Base-by-base conservation (phyloP, 2,113 vertebrate genomes). In the Ciconia boyciana region DNA sequence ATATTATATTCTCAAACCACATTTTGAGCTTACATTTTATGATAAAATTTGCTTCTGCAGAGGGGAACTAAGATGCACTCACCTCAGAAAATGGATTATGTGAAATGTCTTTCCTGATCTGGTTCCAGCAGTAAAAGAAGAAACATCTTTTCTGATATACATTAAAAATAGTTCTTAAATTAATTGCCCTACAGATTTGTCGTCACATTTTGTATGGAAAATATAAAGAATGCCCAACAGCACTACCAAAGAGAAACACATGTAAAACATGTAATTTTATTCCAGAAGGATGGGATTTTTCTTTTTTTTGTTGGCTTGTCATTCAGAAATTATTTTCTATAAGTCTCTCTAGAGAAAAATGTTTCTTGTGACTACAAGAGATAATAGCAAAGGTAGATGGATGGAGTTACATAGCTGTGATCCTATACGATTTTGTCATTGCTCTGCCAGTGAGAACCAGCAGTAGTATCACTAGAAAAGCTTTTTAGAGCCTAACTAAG, bases 361-460 rank as follows among this genome's bases (percentile, higher is more conserved):
- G 0, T 43, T 54, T 74, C 4, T 16, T 6, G 2, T 19, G 39
- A 66, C 29, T 66, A 18, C 6, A 64, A 71, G 31, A 87, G 16
- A 44, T 6, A 87, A 36, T 21, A 61, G 34, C 2, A 16, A 82
- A 69, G 9, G 20, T 26, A 61, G 25, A 49, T 11, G 4, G 12
- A 20, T 28, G 24, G 57, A 71, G 6, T 68, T 48, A 31, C 1
- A 74, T 2, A 64, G 16, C 19, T 83, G 13, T 71, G n/a, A 26
- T 54, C 32, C 32, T 79, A 10, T 6, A 28, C 16, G 31, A 44
- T 19, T 89, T 64, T 76, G 7, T 64, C 46, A 61, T 44, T 0
- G 0, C 18, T 16, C 26, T 0, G 0, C 20, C 39, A n/a, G 34
- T 8, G 41, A 87, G 4, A 80, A 20, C 19, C 64, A 89, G 69